Evolutionary conservation across 1,140 invertebrate species (phyloP), one percentile per base, ranked within the genome.

Genomic region (Pseudomyrmex flavicornis): DNA sequence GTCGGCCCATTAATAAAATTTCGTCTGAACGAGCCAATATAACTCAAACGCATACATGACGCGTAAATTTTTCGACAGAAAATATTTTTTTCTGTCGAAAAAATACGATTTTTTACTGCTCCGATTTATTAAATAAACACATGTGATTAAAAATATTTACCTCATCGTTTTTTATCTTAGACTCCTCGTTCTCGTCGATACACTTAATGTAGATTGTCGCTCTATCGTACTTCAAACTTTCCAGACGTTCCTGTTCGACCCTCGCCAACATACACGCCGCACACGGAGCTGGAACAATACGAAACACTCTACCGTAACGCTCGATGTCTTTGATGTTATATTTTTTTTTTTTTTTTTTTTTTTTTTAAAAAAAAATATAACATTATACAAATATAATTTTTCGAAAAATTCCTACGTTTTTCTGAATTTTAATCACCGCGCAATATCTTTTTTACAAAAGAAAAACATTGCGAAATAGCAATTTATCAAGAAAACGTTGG

Each of bases 161-260:
- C 90, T 94, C 92, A 2, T 92, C 89, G 63, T 88, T 91, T 52
- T 92, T 91, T 1, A 73, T 69, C 80, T 92, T 93, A 8, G 68
- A 17, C 0, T 93, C 93, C 15, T 94, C 94, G 61, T 72, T 92
- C 2, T 94, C 94, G 68, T 94, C 94, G 58, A 93, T 86, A 48
- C 90, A 93, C 26, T 92, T 92, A 54, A 94, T 91, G 61, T 93
- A 94, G 75, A 94, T 94, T 2, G 92, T 92, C 62, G 93, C 94
- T 50, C 91, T 91, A 0, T 94, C 94, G 74, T 94, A 94, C 62
- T 92, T 94, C 15, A 94, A 83, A 70, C 91, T 94, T 62, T 93
- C 93, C 58, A 93, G 56, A 8, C 92, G 90, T 76, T 94, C 94
- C 66, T 92, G 90, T 44, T 94, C 92, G 35, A 92, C 68, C 50